Conservation (phyloP, 2,797 vertebrate species). For the Philypnodon macrostomus region DNA sequence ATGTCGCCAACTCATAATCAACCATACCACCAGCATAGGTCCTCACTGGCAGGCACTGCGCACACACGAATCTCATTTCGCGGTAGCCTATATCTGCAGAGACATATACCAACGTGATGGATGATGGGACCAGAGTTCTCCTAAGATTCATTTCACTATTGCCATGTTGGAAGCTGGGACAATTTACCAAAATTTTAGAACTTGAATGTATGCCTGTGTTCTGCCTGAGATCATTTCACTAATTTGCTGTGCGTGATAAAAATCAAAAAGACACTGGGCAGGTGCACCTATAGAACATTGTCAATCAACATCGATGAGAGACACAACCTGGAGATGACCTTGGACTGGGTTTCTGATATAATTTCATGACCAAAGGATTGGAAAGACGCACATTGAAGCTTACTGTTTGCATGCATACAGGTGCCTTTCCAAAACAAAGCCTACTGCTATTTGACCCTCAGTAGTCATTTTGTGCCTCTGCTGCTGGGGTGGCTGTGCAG, state of each 20-base stretch:
- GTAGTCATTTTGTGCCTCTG: slow-evolving; percentile 28
- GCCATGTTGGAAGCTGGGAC: slow-evolving; percentile 37
- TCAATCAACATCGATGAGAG: slow-evolving; percentile 63
- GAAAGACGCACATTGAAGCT: too few species aligned
- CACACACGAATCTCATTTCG: slow-evolving; percentile 47
- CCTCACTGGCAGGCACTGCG: slow-evolving; percentile 34
- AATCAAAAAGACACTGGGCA: slow-evolving; percentile 41
- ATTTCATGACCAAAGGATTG: background rate
- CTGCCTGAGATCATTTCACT: too few species aligned
- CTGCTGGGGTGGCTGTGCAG: slow-evolving; percentile 32
- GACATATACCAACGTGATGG: slow-evolving; percentile 43
- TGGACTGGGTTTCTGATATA: slow-evolving; percentile 26
- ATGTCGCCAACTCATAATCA: slow-evolving; percentile 42
- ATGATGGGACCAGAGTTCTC: slow-evolving; percentile 46
- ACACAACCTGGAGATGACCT: slow-evolving; percentile 62
- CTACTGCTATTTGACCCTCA: slow-evolving; percentile 3
- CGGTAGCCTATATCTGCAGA: slow-evolving; percentile 43
- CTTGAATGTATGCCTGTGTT: slow-evolving; percentile 7
- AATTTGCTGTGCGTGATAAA: background rate
- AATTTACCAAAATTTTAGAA: slow-evolving; percentile 36
- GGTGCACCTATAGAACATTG: slow-evolving; percentile 41
- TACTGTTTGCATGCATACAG: slow-evolving; percentile 10
- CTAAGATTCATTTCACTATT: slow-evolving; percentile 29
- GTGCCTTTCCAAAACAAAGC: slow-evolving; percentile 20
- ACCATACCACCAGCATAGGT: slow-evolving; percentile 26